Evolutionary conservation across 2,797 vertebrate genomes (phyloP).

Genomic region (Eremophila alpestris): DNA sequence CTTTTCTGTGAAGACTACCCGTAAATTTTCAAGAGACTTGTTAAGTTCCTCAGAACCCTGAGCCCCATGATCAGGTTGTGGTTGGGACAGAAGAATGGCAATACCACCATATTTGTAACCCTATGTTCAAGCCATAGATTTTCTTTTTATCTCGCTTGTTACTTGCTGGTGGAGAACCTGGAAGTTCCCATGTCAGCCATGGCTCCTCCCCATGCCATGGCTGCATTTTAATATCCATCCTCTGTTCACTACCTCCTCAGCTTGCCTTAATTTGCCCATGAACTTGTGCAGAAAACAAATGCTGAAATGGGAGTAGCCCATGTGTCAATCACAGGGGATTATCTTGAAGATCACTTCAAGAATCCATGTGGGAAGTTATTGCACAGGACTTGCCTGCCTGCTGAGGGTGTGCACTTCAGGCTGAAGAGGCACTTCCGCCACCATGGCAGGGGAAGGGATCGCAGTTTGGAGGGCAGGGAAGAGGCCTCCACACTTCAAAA

Average conservation of each 20-base stretch:
- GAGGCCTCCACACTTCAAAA: background rate
- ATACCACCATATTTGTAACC: background rate
- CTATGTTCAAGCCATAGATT: background rate
- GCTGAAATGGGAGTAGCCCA: background rate
- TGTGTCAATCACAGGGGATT: background rate
- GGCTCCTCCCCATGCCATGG: background rate
- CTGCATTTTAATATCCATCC: background rate
- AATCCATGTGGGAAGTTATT: background rate
- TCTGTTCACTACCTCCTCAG: background rate
- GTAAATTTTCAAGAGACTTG: background rate
- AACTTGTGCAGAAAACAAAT: background rate
- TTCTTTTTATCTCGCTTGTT: background rate
- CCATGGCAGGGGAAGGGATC: background rate
- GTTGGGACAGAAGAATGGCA: background rate
- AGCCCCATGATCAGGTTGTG: background rate
- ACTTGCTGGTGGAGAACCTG: background rate
- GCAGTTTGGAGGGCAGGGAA: background rate
- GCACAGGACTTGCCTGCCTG: background rate
- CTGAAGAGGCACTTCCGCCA: background rate
- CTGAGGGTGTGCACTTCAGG: background rate
- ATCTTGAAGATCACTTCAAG: background rate
- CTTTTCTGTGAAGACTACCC: background rate
- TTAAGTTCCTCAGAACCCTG: rapidly evolving
- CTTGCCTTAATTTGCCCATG: background rate
- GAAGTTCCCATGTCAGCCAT: background rate